phyloP scores from a whole-genome alignment of 2,888 invertebrate genomes.

The Caenorhabditis zanzibari region DNA sequence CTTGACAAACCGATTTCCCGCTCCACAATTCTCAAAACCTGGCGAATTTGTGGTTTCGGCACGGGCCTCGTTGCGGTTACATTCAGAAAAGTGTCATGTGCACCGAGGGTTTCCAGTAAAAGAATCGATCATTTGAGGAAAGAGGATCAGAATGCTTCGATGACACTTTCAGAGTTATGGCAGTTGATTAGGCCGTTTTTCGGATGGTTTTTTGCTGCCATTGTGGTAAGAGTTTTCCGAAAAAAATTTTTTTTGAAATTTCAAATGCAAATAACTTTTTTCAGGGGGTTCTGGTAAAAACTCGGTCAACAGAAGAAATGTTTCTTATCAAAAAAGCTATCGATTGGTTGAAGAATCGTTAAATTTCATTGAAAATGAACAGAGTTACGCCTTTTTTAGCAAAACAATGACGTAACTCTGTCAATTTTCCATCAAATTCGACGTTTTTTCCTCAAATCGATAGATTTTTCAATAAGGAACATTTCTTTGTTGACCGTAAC shows the following conservation, averaged over 20 bases:
- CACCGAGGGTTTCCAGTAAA: conserved; percentile 63
- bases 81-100: conserved; percentile 49
- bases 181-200: conserved; percentile 76
- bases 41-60: conserved; percentile 51
- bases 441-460: too few relatives aligned
- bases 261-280: too few relatives aligned
- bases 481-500: too few relatives aligned
- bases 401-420: too few relatives aligned
- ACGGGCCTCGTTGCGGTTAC: conserved; percentile 51
- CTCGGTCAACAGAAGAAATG: too few relatives aligned
- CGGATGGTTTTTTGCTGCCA: conserved; percentile 79
- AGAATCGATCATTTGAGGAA: conserved; percentile 65
- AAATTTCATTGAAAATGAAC: too few relatives aligned
- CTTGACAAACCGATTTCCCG: conserved; percentile 44
- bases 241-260: conserved; percentile 6
- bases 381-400: too few relatives aligned
- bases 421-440: too few relatives aligned
- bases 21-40: conserved; percentile 44
- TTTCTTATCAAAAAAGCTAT: too few relatives aligned
- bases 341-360: too few relatives aligned
- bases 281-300: too few relatives aligned
- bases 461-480: too few relatives aligned
- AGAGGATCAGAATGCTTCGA: conserved; percentile 41
- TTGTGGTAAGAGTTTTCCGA: conserved; percentile 71
- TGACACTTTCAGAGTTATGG: conserved; percentile 74